phyloP scores from a whole-genome alignment of 1,140 invertebrate genomes.

The Drosophila pruinosa region DNA sequence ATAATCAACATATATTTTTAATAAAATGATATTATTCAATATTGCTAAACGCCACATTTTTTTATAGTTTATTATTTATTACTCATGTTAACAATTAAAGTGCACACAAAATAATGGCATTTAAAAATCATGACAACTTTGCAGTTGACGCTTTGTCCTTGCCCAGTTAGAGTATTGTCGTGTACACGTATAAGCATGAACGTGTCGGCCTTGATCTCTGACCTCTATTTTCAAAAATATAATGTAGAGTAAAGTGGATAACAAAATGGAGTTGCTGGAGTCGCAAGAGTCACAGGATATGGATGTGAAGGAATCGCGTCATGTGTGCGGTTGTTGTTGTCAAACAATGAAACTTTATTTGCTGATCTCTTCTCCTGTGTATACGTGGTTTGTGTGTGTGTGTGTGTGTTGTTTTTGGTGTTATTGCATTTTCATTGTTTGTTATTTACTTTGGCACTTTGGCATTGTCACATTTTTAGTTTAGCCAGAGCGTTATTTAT shows the following conservation, averaged over 20 bases:
- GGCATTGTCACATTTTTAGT: slow-evolving; percentile 61
- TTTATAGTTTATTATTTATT: too few species aligned
- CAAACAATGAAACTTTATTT: slow-evolving; percentile 80
- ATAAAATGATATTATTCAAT: too few species aligned
- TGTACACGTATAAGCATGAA: not conserved
- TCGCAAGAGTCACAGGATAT: not conserved
- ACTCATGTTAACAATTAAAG: too few species aligned
- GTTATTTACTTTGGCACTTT: slow-evolving; percentile 80
- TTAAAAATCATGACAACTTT: too few species aligned
- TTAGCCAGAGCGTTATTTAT: slow-evolving; percentile 50
- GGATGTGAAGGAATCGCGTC: slow-evolving; percentile 12
- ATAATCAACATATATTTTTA: too few species aligned
- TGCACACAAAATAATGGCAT: too few species aligned
- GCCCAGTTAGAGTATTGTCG: not conserved
- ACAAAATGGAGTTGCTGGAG: slow-evolving; percentile 18
- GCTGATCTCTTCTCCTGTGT: slow-evolving; percentile 27
- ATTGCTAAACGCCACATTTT: too few species aligned
- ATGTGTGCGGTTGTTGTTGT: slow-evolving; percentile 55
- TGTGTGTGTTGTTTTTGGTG: slow-evolving; percentile 44
- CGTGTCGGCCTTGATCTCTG: not conserved
- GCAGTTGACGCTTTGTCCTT: not conserved
- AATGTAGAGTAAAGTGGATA: slow-evolving; percentile 25
- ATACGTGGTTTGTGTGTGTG: slow-evolving; percentile 3
- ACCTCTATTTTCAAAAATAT: slow-evolving; percentile 18
- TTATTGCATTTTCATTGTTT: slow-evolving; percentile 79